Base-by-base conservation (phyloP, 1,140 invertebrate species). In the Ericerus pela region DNA sequence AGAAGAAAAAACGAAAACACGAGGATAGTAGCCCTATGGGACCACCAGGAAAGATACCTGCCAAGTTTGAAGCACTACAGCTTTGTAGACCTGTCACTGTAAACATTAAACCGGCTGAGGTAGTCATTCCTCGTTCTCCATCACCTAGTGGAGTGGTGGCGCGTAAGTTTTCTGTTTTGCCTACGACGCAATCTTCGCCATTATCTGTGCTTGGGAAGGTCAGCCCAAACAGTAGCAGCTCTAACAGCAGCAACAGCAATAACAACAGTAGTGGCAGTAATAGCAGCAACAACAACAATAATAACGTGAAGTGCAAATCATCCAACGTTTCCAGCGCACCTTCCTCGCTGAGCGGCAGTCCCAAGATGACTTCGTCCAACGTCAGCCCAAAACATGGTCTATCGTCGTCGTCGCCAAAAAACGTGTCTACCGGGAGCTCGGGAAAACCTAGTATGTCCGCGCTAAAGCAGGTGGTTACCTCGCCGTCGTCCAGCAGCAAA, bases 381-480 rank as follows among this genome's bases (percentile, higher is more conserved):
- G 57, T 56, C 62, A 85, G 82, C 64, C 82, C 83, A 0, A 85
- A 85, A 68, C 80, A 81, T 67, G 68, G 80, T 27, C 75, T 79
- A 0, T 85, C 82, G 3, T 85, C 82, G 3, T 82, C 84, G 11
- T 88, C 88, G 67, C 84, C 87, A 57, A 76, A 74, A 16, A 73
- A 73, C 1, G 71, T 82, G 58, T 80, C 82, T 14, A 73, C 74
- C 10, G 41, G 16, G 1, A 71, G 82, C 58, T 80, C 83, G 1
- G 85, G 88, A 0, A 92, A 92, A 65, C 87, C 88, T 0, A 89
- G 86, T 63, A 87, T 92, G 80, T 87, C 84, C 0, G 78, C 85
- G 1, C 67, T 88, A n/a, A 88, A 88, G 65, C 86, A 82, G 22
- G 82, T 84, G 1, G 77, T 82, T 1, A 80, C 76, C 62, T 79